A percentile compares a stretch with the other conserved stretches of the same genome.
Conservation (phyloP, 2,113 vertebrate genomes). For the Lamprologus sp. region DNA sequence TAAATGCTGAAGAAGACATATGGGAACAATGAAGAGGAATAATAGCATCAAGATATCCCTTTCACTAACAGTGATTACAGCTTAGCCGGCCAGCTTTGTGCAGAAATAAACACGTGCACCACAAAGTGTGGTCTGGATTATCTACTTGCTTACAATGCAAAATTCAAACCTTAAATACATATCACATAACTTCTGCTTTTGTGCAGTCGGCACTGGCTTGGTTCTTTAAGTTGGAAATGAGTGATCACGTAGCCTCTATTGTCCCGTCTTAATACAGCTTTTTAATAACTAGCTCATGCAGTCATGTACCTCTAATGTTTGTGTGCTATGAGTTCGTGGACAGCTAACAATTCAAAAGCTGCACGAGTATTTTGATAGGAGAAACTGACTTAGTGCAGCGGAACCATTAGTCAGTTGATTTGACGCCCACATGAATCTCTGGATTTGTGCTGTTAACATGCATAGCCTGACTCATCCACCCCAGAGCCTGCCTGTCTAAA, state of each 20-base stretch:
- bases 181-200: slow-evolving; percentile 1
- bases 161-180: slow-evolving; percentile 19
- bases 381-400: slow-evolving; percentile 17
- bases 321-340: not conserved
- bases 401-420: slow-evolving; percentile 29
- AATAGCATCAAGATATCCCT: slow-evolving; percentile 29
- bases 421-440: not conserved
- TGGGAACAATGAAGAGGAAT: slow-evolving; percentile 42
- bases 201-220: not conserved
- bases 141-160: slow-evolving; percentile 36
- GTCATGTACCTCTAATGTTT: not conserved
- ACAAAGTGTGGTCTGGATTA: slow-evolving; percentile 28
- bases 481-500: slow-evolving; percentile 26
- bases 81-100: slow-evolving; percentile 29
- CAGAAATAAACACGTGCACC: slow-evolving; percentile 28
- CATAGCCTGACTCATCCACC: slow-evolving; percentile 38
- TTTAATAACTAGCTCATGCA: not conserved
- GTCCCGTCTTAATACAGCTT: not conserved
- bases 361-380: not conserved
- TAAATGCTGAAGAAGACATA: slow-evolving; percentile 4
- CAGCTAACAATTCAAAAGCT: not conserved
- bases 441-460: not conserved
- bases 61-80: slow-evolving; percentile 46
- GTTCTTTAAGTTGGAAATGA: not conserved
- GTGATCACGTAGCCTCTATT: not conserved